Conservation (phyloP, 2,888 invertebrate species). For the Lamellibrachia satsuma region DNA sequence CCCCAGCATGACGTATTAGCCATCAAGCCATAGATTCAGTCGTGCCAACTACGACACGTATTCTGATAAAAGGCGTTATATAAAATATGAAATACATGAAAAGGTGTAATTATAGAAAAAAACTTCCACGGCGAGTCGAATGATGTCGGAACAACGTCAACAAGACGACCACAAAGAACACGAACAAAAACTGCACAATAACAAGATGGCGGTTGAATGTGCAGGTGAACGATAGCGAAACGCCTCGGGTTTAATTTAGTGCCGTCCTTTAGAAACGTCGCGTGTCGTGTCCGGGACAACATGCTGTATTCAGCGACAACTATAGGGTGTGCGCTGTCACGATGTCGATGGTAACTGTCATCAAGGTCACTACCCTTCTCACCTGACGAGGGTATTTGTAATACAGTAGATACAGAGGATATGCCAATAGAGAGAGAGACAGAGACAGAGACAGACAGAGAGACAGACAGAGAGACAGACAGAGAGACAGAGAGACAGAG, state of each 20-base stretch:
- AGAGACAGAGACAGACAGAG: too few species aligned
- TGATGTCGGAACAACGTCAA: neutral
- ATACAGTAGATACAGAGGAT: too few species aligned
- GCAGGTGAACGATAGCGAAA: neutral
- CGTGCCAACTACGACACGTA: neutral
- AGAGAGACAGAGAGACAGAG: too few species aligned
- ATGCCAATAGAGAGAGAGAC: too few species aligned
- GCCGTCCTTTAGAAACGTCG: neutral
- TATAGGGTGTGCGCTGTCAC: neutral
- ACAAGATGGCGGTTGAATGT: neutral
- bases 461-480: too few species aligned
- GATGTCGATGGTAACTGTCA: neutral
- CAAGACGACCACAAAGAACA: neutral
- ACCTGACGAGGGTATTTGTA: too few species aligned
- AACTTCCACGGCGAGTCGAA: neutral
- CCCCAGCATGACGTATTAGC: neutral
- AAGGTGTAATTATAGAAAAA: neutral
- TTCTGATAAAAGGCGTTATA: neutral
- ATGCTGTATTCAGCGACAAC: neutral
- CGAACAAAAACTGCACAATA: neutral
- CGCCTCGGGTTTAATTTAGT: neutral
- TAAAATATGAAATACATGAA: slow-evolving; percentile 1
- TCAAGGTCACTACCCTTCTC: too few species aligned
- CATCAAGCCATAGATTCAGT: neutral
- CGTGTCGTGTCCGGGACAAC: neutral